Evolutionary conservation across 1,140 invertebrate genomes (phyloP).

Genomic region (Muscidifurax raptorellus): DNA sequence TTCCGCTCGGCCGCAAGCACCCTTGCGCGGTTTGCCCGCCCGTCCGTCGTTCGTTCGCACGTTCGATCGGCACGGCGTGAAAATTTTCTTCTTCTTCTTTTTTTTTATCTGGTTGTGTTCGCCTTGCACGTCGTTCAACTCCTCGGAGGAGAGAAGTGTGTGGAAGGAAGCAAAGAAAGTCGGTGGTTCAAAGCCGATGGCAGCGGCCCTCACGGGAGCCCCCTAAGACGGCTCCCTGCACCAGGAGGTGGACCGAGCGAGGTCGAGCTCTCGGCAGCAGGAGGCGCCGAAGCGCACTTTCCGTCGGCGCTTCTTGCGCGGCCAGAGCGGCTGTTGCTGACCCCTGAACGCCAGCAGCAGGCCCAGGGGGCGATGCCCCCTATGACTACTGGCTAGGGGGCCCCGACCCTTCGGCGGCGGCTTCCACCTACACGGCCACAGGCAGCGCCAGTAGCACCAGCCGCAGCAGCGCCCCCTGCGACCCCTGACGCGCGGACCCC

Average conservation of each 20-base stretch:
- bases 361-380: no score
- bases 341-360: not conserved
- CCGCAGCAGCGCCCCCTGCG: conserved; percentile 11
- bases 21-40: not conserved
- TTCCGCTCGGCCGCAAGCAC: not conserved
- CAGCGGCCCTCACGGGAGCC: no score
- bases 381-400: no score
- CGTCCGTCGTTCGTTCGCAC: not conserved
- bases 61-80: not conserved
- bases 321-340: not conserved
- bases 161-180: conserved; percentile 33
- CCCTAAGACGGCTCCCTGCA: conserved; percentile 31
- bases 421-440: conserved; percentile 56
- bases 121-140: not conserved
- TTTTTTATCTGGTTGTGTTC: not conserved
- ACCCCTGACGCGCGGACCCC: not conserved
- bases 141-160: not conserved
- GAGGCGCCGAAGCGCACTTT: conserved; percentile 34
- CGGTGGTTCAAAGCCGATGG: not conserved
- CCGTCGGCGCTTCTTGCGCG: conserved; percentile 34
- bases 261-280: conserved; percentile 20
- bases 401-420: not conserved
- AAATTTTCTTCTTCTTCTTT: not conserved
- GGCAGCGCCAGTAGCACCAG: conserved; percentile 51
- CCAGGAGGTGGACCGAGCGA: conserved; percentile 22